Conservation (phyloP, 92 coral and sea anemone genomes). For the Phenganax subtilis region DNA sequence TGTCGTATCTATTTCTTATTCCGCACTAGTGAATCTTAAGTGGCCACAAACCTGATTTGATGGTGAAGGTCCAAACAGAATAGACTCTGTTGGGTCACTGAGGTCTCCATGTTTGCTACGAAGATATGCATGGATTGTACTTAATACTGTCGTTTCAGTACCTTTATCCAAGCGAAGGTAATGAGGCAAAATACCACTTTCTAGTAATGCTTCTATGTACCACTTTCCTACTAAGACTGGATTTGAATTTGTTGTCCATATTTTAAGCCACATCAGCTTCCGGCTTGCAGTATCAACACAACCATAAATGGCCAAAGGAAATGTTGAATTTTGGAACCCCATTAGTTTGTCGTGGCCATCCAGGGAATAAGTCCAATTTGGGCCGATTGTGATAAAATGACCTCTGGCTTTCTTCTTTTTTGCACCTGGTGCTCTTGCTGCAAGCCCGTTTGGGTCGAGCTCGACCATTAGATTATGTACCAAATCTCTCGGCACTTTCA, state of each 20-base stretch:
- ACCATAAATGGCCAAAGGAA: background rate
- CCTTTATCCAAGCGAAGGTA: background rate
- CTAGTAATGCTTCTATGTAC: background rate
- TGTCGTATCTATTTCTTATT: background rate
- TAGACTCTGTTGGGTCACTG: background rate
- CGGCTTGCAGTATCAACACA: conserved; percentile 10
- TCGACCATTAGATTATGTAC: background rate
- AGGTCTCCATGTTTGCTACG: conserved; percentile 11
- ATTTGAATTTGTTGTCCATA: conserved; percentile 2
- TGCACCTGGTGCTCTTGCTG: background rate
- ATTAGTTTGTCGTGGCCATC: conserved; percentile 15
- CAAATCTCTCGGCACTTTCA: conserved; percentile 4
- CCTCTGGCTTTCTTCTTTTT: background rate
- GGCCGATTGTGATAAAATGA: background rate
- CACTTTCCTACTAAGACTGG: background rate
- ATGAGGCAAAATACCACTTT: background rate
- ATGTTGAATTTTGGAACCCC: conserved; percentile 7
- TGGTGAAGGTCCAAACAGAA: background rate
- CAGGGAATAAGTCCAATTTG: background rate
- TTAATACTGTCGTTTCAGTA: conserved; percentile 1
- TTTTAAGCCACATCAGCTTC: conserved; percentile 1
- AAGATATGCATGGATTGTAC: conserved; percentile 9
- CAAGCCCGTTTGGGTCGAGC: background rate
- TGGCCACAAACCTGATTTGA: background rate
- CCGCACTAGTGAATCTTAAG: background rate